A percentile compares a stretch with the other conserved stretches of the same genome.
phyloP scores from a whole-genome alignment of 2,888 invertebrate genomes.

The Aspidapion aeneum region DNA sequence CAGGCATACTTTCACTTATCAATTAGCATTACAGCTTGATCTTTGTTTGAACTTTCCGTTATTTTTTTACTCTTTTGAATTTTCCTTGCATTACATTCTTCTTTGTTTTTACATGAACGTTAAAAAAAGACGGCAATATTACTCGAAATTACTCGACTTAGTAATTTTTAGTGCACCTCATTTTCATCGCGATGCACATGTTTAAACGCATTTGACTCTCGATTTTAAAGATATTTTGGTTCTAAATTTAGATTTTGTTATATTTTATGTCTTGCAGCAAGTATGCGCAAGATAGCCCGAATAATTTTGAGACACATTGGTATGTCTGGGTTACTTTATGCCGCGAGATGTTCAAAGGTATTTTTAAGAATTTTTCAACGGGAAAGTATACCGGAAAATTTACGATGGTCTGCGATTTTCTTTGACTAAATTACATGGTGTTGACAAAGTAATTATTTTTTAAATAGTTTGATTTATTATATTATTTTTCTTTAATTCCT shows the following conservation, averaged over 20 bases:
- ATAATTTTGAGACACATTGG: not conserved
- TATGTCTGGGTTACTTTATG: not conserved
- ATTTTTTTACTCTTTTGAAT: not conserved
- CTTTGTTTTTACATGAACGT: not conserved
- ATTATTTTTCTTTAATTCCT: too few species aligned
- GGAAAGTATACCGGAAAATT: not conserved
- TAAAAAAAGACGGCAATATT: not conserved
- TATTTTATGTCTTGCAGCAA: slow-evolving; percentile 5
- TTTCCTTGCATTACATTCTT: not conserved
- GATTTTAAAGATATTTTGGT: not conserved
- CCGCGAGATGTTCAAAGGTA: not conserved
- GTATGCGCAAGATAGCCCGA: not conserved
- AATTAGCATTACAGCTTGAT: not conserved
- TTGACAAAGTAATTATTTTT: not conserved
- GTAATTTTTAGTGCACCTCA: not conserved
- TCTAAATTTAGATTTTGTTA: slow-evolving; percentile 15
- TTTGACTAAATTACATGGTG: not conserved
- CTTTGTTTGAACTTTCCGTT: not conserved
- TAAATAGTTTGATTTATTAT: too few species aligned
- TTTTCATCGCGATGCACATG: not conserved
- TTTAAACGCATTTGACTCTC: not conserved
- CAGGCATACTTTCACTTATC: not conserved
- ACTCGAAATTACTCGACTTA: not conserved
- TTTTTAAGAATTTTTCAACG: not conserved
- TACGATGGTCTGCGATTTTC: not conserved